Percentiles rank a stretch among this genome's conserved stretches.
phyloP scores from a whole-genome alignment of 2,113 vertebrate genomes.

The Leucopsar rothschildi region DNA sequence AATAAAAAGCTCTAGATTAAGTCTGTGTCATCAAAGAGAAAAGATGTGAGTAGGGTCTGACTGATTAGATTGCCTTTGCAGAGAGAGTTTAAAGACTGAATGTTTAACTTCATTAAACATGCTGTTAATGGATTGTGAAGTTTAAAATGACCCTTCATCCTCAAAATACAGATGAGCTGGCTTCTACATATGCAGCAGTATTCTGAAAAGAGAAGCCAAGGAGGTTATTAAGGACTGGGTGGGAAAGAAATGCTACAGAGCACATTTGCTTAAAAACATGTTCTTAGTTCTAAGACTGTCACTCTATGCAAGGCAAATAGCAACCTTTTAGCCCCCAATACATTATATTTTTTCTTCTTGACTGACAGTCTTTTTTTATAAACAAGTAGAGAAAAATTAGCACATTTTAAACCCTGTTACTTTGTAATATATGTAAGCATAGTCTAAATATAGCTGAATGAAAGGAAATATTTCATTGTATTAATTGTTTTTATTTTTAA shows the following conservation, averaged over 20 bases:
- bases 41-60: not conserved
- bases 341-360: not conserved
- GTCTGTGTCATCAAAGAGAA: not conserved
- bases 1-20: not conserved
- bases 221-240: not conserved
- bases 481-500: not conserved
- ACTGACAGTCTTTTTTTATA: not conserved
- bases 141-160: not conserved
- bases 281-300: not conserved
- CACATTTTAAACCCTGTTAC: not conserved
- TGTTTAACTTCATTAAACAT: not conserved
- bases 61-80: not conserved
- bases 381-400: not conserved
- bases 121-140: not conserved
- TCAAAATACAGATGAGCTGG: not conserved
- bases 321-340: not conserved
- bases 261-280: not conserved
- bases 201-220: not conserved
- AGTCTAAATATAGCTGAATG: not conserved
- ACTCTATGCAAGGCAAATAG: not conserved
- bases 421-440: not conserved
- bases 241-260: not conserved
- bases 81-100: not conserved
- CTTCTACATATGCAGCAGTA: not conserved
- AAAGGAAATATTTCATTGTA: not conserved